A percentile compares a stretch with the other conserved stretches of the same genome.
Conservation (phyloP, 2,113 vertebrate species). For the Ciconia maguari region DNA sequence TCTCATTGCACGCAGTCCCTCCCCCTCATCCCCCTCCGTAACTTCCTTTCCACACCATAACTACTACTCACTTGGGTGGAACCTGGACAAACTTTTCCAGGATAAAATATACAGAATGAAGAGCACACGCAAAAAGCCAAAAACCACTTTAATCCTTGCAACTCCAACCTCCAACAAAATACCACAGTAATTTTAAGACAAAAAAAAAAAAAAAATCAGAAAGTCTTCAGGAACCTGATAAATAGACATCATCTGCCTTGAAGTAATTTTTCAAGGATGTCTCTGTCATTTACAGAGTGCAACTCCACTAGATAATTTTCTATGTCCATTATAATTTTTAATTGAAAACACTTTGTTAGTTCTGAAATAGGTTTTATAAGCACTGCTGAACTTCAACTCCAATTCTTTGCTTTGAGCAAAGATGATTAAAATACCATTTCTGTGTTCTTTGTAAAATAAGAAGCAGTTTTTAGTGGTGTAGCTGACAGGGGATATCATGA, state of each 20-base stretch:
- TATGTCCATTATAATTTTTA: not conserved
- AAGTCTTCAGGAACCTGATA: not conserved
- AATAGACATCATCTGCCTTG: not conserved
- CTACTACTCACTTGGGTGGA: not conserved
- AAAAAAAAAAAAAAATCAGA: not conserved
- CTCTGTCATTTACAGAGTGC: not conserved
- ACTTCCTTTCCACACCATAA: not conserved
- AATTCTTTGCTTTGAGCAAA: not conserved
- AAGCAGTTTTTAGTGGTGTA: not conserved
- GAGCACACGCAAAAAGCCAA: not conserved
- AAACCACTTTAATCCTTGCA: not conserved
- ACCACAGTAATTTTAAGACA: not conserved
- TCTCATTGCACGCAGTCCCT: not conserved
- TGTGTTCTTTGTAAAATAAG: not conserved
- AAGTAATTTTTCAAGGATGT: not conserved
- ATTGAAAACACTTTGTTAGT: not conserved
- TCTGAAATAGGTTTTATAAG: not conserved
- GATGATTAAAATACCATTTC: slow-evolving; percentile 1
- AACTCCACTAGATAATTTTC: not conserved
- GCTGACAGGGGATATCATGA: not conserved
- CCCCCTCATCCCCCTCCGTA: not conserved
- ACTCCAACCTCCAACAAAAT: not conserved
- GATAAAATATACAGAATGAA: not conserved
- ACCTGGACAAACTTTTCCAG: not conserved
- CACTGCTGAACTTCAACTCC: not conserved